Base-by-base conservation (phyloP, 2,888 invertebrate genomes). In the Harmothoe impar region DNA sequence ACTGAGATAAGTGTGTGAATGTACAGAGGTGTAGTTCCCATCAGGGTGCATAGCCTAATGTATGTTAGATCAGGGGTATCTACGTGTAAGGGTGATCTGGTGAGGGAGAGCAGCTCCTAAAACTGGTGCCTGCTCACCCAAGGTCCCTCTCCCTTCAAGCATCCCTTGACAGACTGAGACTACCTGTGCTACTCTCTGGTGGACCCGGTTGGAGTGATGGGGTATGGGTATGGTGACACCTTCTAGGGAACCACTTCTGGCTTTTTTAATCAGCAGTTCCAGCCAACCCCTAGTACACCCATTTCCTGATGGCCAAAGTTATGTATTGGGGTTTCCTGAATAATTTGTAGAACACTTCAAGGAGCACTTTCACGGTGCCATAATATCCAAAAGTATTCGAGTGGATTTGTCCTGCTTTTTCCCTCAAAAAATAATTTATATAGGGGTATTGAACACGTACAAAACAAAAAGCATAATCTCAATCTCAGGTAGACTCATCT, bases 251-350 rank as follows among this genome's bases (percentile, higher is more conserved):
- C 77, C 77, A 77, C 7, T 62, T 20, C 77, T 29, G 77, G 31
- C 31, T 77, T 29, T 17, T 77, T 29, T 20, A 77, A 62, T 77
- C 77, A 77, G 77, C 77, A 77, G 29, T 7, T 77, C 5, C 77
- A 77, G 29, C 77, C 29, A 77, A 5, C 77, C 77, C 77, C 77
- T 77, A 15, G 7, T 62, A 62, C 62, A 31, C 77, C 77, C 77
- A 77, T 25, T n/a, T 25, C 77, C 7, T 25, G 17, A 1, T 17
- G 25, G 31, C 77, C 25, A 15, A 77, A n/a, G 17, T 17, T 31
- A 29, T 77, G 29, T n/a, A n/a, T 20, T 62, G 3, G n/a, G 62
- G 29, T 77, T 77, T 77, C 77, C 77, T 77, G 77, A 25, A 25
- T 31, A n/a, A 20, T 77, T 20, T 17, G 25, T 1, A 31, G 25